A percentile compares a stretch with the other conserved stretches of the same genome.
Evolutionary conservation across 30 jellyfish, hydroid and myxozoan genomes (phyloP).

Genomic region (Cassiopea andromeda): DNA sequence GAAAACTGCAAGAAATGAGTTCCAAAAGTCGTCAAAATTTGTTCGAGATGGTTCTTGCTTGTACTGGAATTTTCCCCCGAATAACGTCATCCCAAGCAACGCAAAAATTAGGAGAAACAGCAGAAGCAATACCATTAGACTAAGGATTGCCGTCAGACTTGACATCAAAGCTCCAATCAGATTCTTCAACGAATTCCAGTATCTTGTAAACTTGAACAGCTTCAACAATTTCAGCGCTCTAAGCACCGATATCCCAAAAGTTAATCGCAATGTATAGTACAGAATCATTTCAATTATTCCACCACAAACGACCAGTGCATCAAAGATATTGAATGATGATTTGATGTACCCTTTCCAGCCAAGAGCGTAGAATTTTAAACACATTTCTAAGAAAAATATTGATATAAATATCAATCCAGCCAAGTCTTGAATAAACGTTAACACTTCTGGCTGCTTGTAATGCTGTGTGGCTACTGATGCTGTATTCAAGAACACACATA

Average conservation of each 20-base stretch:
- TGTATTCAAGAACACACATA: constrained; percentile 72
- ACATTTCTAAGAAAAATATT: constrained; percentile 74
- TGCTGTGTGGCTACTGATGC: constrained; percentile 88
- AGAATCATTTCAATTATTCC: constrained; percentile 85
- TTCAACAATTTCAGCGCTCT: constrained; percentile 89
- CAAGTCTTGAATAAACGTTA: constrained; percentile 44
- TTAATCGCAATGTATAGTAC: constrained; percentile 54
- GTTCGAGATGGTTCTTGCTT: constrained; percentile 80
- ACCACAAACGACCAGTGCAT: constrained; percentile 83
- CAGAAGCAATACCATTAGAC: constrained; percentile 85
- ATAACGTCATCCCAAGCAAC: constrained; percentile 93
- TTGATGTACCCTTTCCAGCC: constrained; percentile 74
- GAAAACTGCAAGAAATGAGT: constrained; percentile 95
- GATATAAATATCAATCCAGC: constrained; percentile 51
- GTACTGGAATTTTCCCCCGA: constrained; percentile 95
- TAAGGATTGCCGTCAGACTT: constrained; percentile 84
- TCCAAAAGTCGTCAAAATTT: constrained; percentile 94
- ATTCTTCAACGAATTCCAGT: constrained; percentile 94
- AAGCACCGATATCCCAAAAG: constrained; percentile 96
- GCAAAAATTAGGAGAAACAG: constrained; percentile 91
- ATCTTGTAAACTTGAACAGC: constrained; percentile 91
- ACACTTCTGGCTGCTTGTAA: constrained; percentile 77
- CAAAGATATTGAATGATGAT: constrained; percentile 86
- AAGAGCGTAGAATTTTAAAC: constrained; percentile 79
- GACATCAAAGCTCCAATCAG: constrained; percentile 88